These are phyloP conservation scores for Cyclargus thomasi DNA, from an alignment of 1,140 invertebrate species.

Conservation along the genomic window DNA sequence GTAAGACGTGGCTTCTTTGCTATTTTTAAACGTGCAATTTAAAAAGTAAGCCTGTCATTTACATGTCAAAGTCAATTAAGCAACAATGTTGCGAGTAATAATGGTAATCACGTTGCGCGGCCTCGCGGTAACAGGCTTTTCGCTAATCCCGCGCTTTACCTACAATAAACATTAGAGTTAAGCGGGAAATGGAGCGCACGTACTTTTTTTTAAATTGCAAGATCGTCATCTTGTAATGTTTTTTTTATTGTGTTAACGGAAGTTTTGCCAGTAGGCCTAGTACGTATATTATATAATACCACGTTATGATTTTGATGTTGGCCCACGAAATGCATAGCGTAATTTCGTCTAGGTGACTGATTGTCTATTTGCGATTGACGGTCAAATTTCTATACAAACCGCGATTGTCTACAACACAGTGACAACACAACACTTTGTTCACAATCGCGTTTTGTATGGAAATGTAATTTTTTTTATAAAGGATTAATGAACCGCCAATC, in stretches of 20 bases:
- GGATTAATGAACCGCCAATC: too few relatives aligned
- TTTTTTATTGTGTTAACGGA: neutral
- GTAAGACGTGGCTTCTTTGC: neutral
- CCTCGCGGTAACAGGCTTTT: conserved; percentile 39
- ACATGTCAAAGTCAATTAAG: neutral
- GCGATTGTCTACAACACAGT: too few relatives aligned
- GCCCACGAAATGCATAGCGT: too few relatives aligned
- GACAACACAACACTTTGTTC: too few relatives aligned
- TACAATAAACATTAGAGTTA: conserved; percentile 42
- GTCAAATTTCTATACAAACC: too few relatives aligned
- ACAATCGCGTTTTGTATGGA: too few relatives aligned
- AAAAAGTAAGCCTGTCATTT: conserved; percentile 1
- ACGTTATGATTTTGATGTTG: too few relatives aligned
- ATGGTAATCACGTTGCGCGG: neutral
- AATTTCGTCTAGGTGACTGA: too few relatives aligned
- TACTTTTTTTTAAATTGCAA: conserved; percentile 9
- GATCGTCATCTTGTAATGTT: neutral
- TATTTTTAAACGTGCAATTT: conserved; percentile 1
- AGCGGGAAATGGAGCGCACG: conserved; percentile 16
- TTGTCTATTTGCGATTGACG: too few relatives aligned
- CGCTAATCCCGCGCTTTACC: conserved; percentile 41
- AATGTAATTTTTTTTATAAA: too few relatives aligned
- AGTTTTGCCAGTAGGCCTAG: too few relatives aligned
- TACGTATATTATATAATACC: too few relatives aligned
- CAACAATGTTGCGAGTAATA: neutral